Evolutionary conservation across 2,797 vertebrate genomes (phyloP), one percentile per base, ranked within the genome.

Genomic region (Myotis findleyi): DNA sequence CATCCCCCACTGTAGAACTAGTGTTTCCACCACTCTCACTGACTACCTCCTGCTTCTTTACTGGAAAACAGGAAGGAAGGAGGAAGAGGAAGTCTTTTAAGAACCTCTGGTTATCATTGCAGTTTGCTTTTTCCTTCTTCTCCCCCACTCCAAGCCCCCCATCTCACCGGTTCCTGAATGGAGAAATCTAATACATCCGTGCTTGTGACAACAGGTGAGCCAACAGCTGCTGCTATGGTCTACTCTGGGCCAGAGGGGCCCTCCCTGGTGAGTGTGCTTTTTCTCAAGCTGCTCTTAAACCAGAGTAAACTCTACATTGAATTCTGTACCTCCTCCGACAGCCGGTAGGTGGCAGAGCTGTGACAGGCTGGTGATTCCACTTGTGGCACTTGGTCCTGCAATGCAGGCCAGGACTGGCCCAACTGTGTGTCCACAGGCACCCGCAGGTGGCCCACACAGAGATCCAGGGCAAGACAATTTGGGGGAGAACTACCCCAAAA

Each of bases 291-390:
- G 23, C 21, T 92, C 66, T 59, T 71, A 27, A 77, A 72, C 64
- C 33, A 5, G n/a, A 4, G 4, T 44, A 13, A 87, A 73, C 3
- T 59, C 87, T 9, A 4, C 0, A 6, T 44, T 41, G 92, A 89
- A 16, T 5, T 2, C 64, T 97, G 95, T 91, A 97, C 97, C 91
- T 94, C 90, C 51, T 55, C 16, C 0, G 1, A 5, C 11, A 92
- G 96, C 97, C 98, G 98, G 97, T 97, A 98, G 98, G 98, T 98
- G 98, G 98, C 98, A 97, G 98, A 98, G 97, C 96, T 97, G 98
- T 41, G 66, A 98, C 94, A 5, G 97, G 83, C 91, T 44, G 2
- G 44, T 53, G 81, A 77, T 33, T 57, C 10, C 64, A 62, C 81
- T 4, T 2, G 4, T 1, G 84, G 49, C 0, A 0, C 8, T 6